Evolutionary conservation across 2,113 vertebrate species (phyloP).

Genomic region (Melospiza georgiana): DNA sequence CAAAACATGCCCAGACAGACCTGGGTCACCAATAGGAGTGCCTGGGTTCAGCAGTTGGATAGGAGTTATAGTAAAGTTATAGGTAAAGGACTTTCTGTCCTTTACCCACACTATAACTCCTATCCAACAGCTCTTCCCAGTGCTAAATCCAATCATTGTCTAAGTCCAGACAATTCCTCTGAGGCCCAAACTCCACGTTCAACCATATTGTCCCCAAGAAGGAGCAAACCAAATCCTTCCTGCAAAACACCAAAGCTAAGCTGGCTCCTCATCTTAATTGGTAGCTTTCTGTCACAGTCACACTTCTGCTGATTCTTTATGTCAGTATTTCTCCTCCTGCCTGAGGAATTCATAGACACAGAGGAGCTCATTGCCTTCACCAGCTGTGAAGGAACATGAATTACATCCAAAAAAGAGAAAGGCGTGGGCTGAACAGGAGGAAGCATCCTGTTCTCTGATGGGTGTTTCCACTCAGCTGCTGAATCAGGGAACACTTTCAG

Average conservation of each 20-base stretch:
- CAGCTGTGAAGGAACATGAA: slow-evolving; percentile 43
- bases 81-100: background rate
- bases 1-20: background rate
- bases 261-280: background rate
- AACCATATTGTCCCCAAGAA: background rate
- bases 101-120: background rate
- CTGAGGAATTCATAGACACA: background rate
- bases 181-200: background rate
- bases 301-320: background rate
- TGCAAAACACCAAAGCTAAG: background rate
- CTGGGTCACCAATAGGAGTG: background rate
- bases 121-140: background rate
- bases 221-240: background rate
- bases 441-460: slow-evolving; percentile 42
- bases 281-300: background rate
- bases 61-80: no score
- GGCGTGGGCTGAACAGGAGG: slow-evolving; percentile 7
- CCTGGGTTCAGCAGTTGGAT: background rate
- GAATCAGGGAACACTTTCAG: slow-evolving; percentile 50
- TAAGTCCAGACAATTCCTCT: background rate
- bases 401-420: background rate
- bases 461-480: slow-evolving; percentile 52
- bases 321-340: background rate
- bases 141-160: background rate
- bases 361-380: background rate